Percentiles rank a stretch among this genome's conserved stretches.
Evolutionary conservation across 2,113 vertebrate species (phyloP).

Genomic region (Macaca mulatta): DNA sequence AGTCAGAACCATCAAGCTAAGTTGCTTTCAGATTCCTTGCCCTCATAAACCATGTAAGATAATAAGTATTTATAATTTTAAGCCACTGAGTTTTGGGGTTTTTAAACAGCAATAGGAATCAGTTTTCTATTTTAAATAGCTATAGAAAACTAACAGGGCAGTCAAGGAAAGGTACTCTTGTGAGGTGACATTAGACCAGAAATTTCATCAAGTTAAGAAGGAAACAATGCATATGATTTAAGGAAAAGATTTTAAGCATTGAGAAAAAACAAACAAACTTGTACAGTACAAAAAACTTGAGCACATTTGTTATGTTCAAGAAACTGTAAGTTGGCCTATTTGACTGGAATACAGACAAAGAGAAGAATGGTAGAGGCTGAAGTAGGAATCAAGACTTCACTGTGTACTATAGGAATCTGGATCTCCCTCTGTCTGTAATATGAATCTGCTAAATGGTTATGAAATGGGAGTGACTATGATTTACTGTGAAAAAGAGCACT

Average conservation of each 20-base stretch:
- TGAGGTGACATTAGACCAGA: not conserved
- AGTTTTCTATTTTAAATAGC: not conserved
- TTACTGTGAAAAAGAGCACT: not conserved
- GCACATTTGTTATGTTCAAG: not conserved
- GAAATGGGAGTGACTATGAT: not conserved
- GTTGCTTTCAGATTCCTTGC: not conserved
- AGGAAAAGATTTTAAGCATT: not conserved
- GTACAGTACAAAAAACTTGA: not conserved
- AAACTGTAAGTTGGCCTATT: not conserved
- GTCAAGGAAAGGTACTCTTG: not conserved
- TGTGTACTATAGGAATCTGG: not conserved
- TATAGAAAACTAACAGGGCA: not conserved
- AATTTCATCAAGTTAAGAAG: not conserved
- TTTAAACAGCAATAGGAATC: not conserved
- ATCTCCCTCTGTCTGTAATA: not conserved
- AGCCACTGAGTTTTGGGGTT: not conserved
- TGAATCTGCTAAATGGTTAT: not conserved
- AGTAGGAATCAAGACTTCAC: not conserved
- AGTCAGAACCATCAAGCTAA: not conserved
- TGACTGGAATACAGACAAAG: not conserved
- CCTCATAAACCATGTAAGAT: not conserved
- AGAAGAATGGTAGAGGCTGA: not conserved
- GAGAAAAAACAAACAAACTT: not conserved
- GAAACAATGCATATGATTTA: not conserved
- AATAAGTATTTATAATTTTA: not conserved